Conservation (phyloP, 2,888 invertebrate genomes). For the Melanargia galathea region DNA sequence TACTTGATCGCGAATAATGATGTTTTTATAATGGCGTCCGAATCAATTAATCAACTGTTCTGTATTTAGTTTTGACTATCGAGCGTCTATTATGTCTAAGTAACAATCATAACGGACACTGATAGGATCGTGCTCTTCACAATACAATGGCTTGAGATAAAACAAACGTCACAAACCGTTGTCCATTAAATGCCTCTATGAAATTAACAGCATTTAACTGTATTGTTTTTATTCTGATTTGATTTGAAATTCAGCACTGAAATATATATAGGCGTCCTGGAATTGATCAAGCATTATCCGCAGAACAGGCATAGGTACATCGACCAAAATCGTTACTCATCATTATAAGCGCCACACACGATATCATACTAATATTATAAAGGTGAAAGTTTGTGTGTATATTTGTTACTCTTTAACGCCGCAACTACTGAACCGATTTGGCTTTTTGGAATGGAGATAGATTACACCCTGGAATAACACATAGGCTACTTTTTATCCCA, state of each 20-base stretch:
- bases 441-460: no score
- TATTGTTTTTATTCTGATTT: neutral
- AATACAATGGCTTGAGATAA: conserved; percentile 9
- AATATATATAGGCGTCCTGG: no score
- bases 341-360: neutral
- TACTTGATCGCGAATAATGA: neutral
- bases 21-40: neutral
- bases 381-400: no score
- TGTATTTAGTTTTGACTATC: conserved; percentile 15
- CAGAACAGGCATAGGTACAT: neutral
- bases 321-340: neutral
- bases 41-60: conserved; percentile 11
- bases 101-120: conserved; percentile 1
- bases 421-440: no score
- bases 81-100: conserved; percentile 1
- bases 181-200: neutral
- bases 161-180: conserved; percentile 6
- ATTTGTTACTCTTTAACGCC: no score
- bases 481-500: no score
- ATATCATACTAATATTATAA: no score
- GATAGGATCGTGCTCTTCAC: conserved; percentile 10
- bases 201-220: neutral
- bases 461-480: no score
- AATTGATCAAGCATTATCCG: no score
- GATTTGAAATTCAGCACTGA: neutral